A percentile compares a stretch with the other conserved stretches of the same genome.
Conservation (phyloP, 2,113 vertebrate genomes). For the Myrmecophaga tridactyla region DNA sequence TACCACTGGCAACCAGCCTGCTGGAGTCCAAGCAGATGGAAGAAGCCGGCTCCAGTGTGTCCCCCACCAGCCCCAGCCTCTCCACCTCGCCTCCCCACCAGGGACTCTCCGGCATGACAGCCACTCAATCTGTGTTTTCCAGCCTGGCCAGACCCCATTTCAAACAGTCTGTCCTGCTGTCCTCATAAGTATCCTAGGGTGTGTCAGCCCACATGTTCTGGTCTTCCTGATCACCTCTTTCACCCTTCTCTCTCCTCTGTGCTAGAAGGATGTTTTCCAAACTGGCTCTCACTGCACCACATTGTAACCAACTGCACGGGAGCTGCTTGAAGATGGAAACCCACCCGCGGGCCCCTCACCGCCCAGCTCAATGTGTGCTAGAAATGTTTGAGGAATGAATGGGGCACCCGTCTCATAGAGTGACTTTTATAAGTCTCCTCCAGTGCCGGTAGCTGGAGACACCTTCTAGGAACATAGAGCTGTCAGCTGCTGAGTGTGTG, state of each 20-base stretch:
- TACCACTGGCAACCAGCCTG: not conserved
- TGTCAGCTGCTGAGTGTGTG: not conserved
- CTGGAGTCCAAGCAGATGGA: not conserved
- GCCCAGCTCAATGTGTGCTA: not conserved
- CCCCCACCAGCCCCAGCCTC: not conserved
- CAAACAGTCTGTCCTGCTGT: not conserved
- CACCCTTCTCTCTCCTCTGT: not conserved
- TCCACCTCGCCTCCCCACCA: not conserved
- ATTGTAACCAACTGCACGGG: too few relatives aligned
- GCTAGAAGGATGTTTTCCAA: not conserved
- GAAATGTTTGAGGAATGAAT: not conserved
- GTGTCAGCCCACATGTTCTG: not conserved
- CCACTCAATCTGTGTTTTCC: not conserved
- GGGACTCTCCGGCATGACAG: not conserved
- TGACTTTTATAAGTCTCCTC: not conserved
- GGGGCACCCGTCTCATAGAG: not conserved
- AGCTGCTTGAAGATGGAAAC: not conserved
- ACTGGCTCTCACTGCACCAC: fast-evolving
- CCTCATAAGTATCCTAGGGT: not conserved
- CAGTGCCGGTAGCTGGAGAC: not conserved
- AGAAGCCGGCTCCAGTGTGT: not conserved
- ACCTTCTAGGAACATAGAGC: not conserved
- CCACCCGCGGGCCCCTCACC: not conserved
- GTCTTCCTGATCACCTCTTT: not conserved
- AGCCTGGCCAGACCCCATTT: not conserved